These are phyloP conservation scores for Drosophila busckii DNA, from an alignment of 1,140 invertebrate genomes.

Conservation along the genomic window DNA sequence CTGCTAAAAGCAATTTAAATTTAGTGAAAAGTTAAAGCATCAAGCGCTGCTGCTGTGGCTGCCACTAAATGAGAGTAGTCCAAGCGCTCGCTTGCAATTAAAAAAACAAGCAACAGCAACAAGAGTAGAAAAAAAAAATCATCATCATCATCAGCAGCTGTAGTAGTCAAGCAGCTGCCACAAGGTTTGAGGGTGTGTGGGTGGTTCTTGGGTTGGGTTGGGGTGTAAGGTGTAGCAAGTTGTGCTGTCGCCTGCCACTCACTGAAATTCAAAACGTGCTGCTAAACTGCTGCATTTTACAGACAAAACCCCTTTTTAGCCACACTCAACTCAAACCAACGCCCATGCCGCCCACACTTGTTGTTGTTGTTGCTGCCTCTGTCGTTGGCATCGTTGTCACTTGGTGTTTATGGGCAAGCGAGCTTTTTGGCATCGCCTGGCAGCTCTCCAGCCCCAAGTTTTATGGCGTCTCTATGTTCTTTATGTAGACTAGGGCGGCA, in stretches of 20 bases:
- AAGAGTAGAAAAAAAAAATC: not conserved
- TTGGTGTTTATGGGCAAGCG: slow-evolving; percentile 10
- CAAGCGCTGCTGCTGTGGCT: not conserved
- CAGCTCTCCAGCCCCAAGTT: no score
- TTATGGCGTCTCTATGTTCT: not conserved
- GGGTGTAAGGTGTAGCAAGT: slow-evolving; percentile 4
- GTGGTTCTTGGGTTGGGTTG: not conserved
- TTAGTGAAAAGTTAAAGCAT: slow-evolving; percentile 65
- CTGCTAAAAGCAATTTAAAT: slow-evolving; percentile 59
- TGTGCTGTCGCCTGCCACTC: slow-evolving; percentile 15
- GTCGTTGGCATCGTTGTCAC: slow-evolving; percentile 6
- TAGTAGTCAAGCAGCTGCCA: no score
- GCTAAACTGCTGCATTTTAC: slow-evolving; percentile 38
- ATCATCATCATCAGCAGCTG: no score
- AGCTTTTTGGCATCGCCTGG: not conserved
- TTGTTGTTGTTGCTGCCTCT: slow-evolving; percentile 9
- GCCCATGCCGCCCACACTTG: slow-evolving; percentile 2
- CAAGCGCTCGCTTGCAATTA: slow-evolving; percentile 62
- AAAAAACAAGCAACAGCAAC: slow-evolving; percentile 9
- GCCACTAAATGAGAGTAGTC: slow-evolving; percentile 42
- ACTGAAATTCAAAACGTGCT: slow-evolving; percentile 62
- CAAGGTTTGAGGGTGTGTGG: not conserved
- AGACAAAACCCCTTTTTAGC: slow-evolving; percentile 24
- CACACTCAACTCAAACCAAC: not conserved
- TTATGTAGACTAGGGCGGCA: slow-evolving; percentile 1